Conservation (phyloP, 2,888 invertebrate genomes). For the Lasioglossum marginatum region DNA sequence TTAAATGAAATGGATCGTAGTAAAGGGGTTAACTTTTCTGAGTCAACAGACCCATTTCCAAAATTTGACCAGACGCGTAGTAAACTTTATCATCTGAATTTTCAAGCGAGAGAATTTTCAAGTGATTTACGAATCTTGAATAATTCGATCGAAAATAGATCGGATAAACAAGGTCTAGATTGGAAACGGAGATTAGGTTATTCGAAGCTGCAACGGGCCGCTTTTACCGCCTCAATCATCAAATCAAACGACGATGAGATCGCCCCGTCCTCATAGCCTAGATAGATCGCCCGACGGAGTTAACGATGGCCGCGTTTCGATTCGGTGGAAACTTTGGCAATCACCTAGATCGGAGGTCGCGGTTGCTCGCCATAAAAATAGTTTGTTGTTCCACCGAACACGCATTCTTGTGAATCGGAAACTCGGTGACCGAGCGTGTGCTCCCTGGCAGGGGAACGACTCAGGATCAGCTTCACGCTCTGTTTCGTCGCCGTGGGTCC, state of each 20-base stretch:
- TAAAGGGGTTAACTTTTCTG: too few relatives aligned
- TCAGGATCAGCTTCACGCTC: background rate
- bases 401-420: constrained; percentile 32
- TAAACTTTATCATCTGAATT: background rate
- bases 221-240: background rate
- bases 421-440: background rate
- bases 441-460: background rate
- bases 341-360: constrained; percentile 34
- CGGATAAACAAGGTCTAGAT: background rate
- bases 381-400: background rate
- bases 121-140: background rate
- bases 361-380: constrained; percentile 34
- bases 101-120: background rate
- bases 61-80: background rate
- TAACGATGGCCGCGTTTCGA: constrained; percentile 24
- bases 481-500: background rate
- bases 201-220: background rate
- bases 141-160: background rate
- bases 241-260: background rate
- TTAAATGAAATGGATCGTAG: too few relatives aligned
- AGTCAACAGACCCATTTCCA: background rate
- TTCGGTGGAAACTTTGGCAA: constrained; percentile 38
- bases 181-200: background rate
- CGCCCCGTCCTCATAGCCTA: background rate
- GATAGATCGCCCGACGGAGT: constrained; percentile 7